Conservation (phyloP, 2,113 vertebrate species). For the Dissostichus mawsoni region DNA sequence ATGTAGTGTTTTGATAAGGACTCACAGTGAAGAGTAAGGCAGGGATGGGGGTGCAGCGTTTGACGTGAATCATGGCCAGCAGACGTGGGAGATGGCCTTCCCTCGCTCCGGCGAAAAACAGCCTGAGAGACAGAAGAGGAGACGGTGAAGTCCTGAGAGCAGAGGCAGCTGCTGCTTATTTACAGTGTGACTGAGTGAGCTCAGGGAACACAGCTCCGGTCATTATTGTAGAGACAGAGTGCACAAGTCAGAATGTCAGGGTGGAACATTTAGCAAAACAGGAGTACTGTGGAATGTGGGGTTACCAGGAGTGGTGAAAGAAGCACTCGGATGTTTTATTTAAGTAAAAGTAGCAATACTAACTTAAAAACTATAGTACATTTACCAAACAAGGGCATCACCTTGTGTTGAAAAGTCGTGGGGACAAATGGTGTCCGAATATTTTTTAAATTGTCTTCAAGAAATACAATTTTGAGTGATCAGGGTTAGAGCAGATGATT, state of each 20-base stretch:
- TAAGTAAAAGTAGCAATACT: too few species aligned
- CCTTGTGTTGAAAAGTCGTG: too few species aligned
- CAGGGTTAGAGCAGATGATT: too few species aligned
- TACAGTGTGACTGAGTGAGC: neutral
- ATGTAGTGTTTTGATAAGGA: neutral
- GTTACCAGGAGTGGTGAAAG: too few species aligned
- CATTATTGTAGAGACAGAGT: neutral
- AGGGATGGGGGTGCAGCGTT: conserved; percentile 87
- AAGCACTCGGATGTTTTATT: too few species aligned
- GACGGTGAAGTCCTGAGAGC: conserved; percentile 33
- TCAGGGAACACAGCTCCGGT: conserved; percentile 29
- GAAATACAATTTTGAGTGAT: too few species aligned
- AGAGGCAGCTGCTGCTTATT: conserved; percentile 46
- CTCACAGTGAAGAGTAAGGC: conserved; percentile 88
- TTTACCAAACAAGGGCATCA: too few species aligned
- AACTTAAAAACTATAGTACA: too few species aligned
- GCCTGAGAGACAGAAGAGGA: conserved; percentile 68
- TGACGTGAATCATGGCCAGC: conserved; percentile 88
- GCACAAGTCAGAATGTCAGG: neutral
- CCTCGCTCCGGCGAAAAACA: conserved; percentile 87
- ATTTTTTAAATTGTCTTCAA: too few species aligned
- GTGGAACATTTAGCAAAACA: conserved; percentile 1
- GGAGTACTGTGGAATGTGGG: neutral
- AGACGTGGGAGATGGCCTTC: conserved; percentile 86
- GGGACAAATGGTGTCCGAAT: too few species aligned